Base-by-base conservation (phyloP, 2,888 invertebrate species). In the Lasioglossum marginatum region DNA sequence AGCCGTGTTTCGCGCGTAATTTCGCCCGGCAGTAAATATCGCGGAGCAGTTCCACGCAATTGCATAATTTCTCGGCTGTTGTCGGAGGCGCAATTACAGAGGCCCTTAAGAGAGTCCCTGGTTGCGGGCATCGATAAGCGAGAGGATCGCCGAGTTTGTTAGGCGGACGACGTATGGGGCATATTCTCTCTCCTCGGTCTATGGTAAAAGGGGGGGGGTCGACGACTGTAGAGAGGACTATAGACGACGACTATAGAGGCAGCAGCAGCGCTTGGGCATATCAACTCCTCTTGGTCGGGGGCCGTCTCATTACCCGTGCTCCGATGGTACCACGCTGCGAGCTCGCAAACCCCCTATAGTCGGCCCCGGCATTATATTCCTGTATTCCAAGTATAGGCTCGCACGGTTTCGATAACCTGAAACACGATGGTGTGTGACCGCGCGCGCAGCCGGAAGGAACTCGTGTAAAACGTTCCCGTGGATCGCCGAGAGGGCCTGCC, bases 221-320 rank as follows among this genome's bases (percentile, higher is more conserved):
- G 52, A 52, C 52, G 52, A n/a, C n/a, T 52, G 52, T 52, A 52
- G 52, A 52, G 52, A 63, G 87, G 90, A 92, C 90, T 90, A 89
- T 92, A 92, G 92, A 88, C 31, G 74, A 40, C 45, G 74, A 27
- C 60, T n/a, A 27, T 31, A 60, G 60, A n/a, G 60, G 31, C 31
- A 66, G 66, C 66, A 66, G 66, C 66, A 66, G 66, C 90, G 91
- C 89, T 86, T 88, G 88, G 90, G 92, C 87, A 91, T 93, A 93
- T 93, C 94, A 91, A 93, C 92, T 93, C 91, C 93, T 94, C 95
- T 94, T 95, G 93, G 95, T 95, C 95, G 95, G 95, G 95, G 95
- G 95, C 94, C 95, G 94, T 94, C 95, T 95, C 95, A 95, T 95
- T 95, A 95, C 94, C 93, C 92, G 94, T 90, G 92, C 91, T 92